Evolutionary conservation across 2,113 vertebrate species (phyloP), one percentile per base, ranked within the genome.

Genomic region (Forbesichthys papilliferus): DNA sequence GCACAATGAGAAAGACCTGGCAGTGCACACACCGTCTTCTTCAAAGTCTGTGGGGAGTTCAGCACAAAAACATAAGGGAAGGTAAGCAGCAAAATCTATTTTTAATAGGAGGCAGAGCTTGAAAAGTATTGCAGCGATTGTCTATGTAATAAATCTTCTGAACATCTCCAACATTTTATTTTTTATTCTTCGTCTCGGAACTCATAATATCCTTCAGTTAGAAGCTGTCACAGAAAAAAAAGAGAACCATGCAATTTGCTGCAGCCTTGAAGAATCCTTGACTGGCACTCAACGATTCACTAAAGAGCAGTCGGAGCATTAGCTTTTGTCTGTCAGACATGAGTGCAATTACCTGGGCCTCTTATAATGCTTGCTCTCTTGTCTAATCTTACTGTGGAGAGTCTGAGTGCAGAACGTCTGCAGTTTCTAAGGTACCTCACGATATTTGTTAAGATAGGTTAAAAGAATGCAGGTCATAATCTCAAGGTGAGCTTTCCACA

Each of bases 321-420:
- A 60, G 74, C 80, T 87, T 92, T 90, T 89, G 86, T 92, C 82
- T 82, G 79, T 36, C 56, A 57, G 81, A 82, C n/a, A 87, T 87
- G 66, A 54, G 87, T 85, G 74, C 84, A 71, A 85, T 90, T 79
- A 90, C 85, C 73, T 73, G 65, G 42, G 75, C 66, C 82, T 77
- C 74, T 82, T 73, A 64, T 78, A 68, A 82, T 57, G 70, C 68
- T 84, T 46, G 9, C 69, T 55, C 69, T 69, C 69, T 69, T 73
- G 75, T 81, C 72, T 82, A 74, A 87, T 85, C 69, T 77, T 27
- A 12, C 20, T 68, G 68, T 68, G 62, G 60, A 77, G 74, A 80
- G 72, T 46, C 64, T 80, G 72, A 81, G 77, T 76, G 75, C 63
- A 69, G 76, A 71, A 75, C 65, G 68, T 61, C 62, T 71, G 66